These are phyloP conservation scores for Callorhinus ursinus DNA, from an alignment of 2,113 vertebrate species.

Conservation along the genomic window DNA sequence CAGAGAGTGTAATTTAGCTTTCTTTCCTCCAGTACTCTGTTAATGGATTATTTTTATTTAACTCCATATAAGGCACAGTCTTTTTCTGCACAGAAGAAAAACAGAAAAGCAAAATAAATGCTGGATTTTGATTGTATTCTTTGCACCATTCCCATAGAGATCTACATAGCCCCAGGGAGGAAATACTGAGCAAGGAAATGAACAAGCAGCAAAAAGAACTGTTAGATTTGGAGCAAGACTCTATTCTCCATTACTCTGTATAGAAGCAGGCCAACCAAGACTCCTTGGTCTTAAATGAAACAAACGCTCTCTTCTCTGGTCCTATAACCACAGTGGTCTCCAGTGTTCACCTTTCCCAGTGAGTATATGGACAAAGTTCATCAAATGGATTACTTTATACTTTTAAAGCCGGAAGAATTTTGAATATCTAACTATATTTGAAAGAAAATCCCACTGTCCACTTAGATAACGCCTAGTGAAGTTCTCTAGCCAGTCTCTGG, in stretches of 20 bases:
- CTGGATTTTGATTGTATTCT: slow-evolving; percentile 28
- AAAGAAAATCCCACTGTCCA: neutral
- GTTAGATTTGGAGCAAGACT: neutral
- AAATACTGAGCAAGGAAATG: slow-evolving; percentile 21
- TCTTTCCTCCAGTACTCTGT: slow-evolving; percentile 59
- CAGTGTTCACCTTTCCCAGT: neutral
- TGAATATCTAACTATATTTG: neutral
- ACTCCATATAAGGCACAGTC: neutral
- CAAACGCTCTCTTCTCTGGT: neutral
- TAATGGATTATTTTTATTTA: slow-evolving; percentile 68
- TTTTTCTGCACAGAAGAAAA: slow-evolving; percentile 52
- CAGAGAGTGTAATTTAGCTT: slow-evolving; percentile 47
- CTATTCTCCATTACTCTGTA: neutral
- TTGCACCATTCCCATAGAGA: neutral
- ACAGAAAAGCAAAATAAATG: slow-evolving; percentile 54
- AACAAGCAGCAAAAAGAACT: slow-evolving; percentile 9
- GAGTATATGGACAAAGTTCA: neutral
- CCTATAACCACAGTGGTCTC: neutral
- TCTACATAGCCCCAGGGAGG: neutral
- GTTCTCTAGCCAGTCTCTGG: neutral
- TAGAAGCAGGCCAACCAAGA: neutral
- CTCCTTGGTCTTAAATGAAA: neutral
- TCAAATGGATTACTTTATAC: neutral
- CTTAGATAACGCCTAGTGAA: neutral
- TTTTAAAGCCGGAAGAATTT: slow-evolving; percentile 20